Conservation (phyloP, 2,888 invertebrate genomes). For the Oscheius sp. region DNA sequence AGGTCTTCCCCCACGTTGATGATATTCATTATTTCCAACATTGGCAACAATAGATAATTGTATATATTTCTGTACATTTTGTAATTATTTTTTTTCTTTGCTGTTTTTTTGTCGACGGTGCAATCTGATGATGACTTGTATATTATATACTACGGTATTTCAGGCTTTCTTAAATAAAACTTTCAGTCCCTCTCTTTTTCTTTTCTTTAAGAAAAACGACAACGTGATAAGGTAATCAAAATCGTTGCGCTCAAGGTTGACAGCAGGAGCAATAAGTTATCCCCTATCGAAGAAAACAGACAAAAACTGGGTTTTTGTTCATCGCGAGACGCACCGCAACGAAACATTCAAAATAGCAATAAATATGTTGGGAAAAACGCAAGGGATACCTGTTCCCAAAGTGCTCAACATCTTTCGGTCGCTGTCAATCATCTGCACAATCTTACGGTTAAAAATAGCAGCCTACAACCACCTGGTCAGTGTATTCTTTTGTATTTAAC, state of each 20-base stretch:
- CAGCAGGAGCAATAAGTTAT: constrained; percentile 2
- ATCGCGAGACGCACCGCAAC: neutral
- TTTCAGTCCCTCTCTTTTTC: neutral
- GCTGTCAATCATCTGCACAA: too few relatives aligned
- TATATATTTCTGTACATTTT: constrained; percentile 18
- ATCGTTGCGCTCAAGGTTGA: neutral
- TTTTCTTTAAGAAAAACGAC: neutral
- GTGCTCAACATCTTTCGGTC: too few relatives aligned
- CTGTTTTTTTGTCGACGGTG: constrained; percentile 8
- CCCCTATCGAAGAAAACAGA: neutral
- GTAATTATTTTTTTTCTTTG: constrained; percentile 9
- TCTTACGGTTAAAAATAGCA: too few relatives aligned
- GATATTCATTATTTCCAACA: constrained; percentile 56
- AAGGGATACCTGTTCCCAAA: too few relatives aligned
- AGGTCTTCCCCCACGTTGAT: constrained; percentile 56
- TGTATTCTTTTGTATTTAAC: too few relatives aligned
- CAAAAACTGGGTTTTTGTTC: constrained; percentile 2
- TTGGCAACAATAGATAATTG: constrained; percentile 43
- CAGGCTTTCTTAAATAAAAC: neutral
- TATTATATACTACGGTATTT: neutral
- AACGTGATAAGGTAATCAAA: neutral
- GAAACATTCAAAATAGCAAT: neutral
- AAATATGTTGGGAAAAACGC: too few relatives aligned
- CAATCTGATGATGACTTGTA: constrained; percentile 34
- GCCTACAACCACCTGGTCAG: too few relatives aligned